Evolutionary conservation across 1,140 invertebrate genomes (phyloP).

Genomic region (Manduca sexta): DNA sequence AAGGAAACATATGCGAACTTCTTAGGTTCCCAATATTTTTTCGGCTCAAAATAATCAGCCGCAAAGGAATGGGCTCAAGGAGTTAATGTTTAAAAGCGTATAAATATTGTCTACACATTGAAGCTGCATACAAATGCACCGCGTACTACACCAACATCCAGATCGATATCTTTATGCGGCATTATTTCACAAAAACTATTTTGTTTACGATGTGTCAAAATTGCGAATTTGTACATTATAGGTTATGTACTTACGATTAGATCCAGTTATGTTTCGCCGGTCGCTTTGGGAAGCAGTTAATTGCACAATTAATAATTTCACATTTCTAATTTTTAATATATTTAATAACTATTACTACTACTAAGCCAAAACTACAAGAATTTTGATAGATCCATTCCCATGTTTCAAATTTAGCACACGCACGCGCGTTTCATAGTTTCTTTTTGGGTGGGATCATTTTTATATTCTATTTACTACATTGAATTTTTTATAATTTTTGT

Average conservation of each 20-base stretch:
- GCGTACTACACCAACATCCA: slow-evolving; percentile 42
- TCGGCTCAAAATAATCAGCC: neutral
- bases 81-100: no score
- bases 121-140: slow-evolving; percentile 18
- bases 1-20: no score
- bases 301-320: slow-evolving; percentile 46
- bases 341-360: slow-evolving; percentile 32
- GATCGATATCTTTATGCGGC: slow-evolving; percentile 60
- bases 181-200: slow-evolving; percentile 32
- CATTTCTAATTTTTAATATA: slow-evolving; percentile 47
- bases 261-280: slow-evolving; percentile 31
- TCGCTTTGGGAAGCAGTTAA: slow-evolving; percentile 30
- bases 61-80: no score
- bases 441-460: slow-evolving; percentile 17
- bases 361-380: slow-evolving; percentile 37
- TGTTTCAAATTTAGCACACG: slow-evolving; percentile 62
- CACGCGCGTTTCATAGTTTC: slow-evolving; percentile 26
- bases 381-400: slow-evolving; percentile 56
- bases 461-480: neutral
- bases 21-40: no score
- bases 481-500: neutral
- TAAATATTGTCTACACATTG: no score
- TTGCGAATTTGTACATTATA: slow-evolving; percentile 19
- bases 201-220: slow-evolving; percentile 42
- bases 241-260: slow-evolving; percentile 52